Conservation (phyloP, 2,113 vertebrate species). For the Ciconia maguari region DNA sequence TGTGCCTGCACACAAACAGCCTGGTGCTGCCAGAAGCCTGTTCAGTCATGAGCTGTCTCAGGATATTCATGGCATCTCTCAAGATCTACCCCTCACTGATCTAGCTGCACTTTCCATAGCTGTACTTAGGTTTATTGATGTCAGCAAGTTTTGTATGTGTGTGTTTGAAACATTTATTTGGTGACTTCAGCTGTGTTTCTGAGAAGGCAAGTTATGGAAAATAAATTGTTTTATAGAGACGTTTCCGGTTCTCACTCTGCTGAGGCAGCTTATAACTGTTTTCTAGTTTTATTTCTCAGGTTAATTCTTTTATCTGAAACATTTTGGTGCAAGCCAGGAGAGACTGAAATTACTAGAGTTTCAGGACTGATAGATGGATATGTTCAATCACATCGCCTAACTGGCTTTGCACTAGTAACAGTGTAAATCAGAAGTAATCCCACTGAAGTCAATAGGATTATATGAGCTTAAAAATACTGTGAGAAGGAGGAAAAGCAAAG, state of each 20-base stretch:
- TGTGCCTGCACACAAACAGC: background rate
- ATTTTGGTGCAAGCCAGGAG: background rate
- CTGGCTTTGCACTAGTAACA: background rate
- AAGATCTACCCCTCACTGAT: background rate
- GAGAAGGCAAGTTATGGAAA: constrained; percentile 58
- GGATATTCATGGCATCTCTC: background rate
- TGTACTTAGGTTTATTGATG: background rate
- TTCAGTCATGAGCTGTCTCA: background rate
- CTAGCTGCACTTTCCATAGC: background rate
- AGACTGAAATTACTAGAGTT: background rate
- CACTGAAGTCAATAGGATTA: background rate
- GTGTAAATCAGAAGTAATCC: background rate
- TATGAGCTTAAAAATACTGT: background rate
- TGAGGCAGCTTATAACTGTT: constrained; percentile 8
- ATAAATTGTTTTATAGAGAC: constrained; percentile 2
- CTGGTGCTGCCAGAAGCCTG: background rate
- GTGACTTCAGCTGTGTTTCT: constrained; percentile 67
- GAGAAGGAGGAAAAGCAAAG: background rate
- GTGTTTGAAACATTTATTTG: background rate
- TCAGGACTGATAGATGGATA: background rate
- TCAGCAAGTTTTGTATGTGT: background rate
- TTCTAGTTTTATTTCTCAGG: constrained; percentile 4
- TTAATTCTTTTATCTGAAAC: background rate
- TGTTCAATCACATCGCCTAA: background rate
- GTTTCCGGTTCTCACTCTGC: constrained; percentile 36